A percentile compares a stretch with the other conserved stretches of the same genome.
phyloP scores from a whole-genome alignment of 2,797 vertebrate species.

The Micrastur ruficollis region DNA sequence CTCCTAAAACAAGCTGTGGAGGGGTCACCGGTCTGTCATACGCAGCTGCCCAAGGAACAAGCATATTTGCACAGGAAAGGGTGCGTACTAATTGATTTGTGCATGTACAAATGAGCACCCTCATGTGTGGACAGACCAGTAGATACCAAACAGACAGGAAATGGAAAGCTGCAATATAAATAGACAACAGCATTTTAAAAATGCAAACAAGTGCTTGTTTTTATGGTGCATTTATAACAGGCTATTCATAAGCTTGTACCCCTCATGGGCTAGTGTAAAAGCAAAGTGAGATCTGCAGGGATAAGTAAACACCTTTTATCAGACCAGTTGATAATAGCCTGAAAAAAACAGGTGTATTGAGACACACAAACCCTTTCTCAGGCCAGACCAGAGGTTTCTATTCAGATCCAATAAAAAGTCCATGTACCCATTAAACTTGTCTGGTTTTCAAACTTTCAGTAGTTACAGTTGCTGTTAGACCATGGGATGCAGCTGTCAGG shows the following conservation, averaged over 20 bases:
- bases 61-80: neutral
- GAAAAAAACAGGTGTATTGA: neutral
- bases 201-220: neutral
- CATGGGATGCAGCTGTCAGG: neutral
- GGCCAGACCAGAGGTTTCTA: neutral
- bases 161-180: neutral
- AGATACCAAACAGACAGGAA: neutral
- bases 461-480: neutral
- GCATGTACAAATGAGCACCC: neutral
- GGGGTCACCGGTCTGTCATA: neutral
- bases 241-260: neutral
- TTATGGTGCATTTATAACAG: neutral
- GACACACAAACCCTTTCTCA: neutral
- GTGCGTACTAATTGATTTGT: neutral
- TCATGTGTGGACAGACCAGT: neutral
- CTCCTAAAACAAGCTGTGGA: neutral
- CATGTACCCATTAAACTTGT: neutral
- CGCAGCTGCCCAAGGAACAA: neutral
- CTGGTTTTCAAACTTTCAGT: neutral
- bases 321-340: neutral
- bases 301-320: neutral
- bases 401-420: neutral
- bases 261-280: neutral
- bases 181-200: neutral
- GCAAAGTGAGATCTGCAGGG: neutral